phyloP scores from a whole-genome alignment of 1,140 invertebrate species.

The Steinernema khuongi region DNA sequence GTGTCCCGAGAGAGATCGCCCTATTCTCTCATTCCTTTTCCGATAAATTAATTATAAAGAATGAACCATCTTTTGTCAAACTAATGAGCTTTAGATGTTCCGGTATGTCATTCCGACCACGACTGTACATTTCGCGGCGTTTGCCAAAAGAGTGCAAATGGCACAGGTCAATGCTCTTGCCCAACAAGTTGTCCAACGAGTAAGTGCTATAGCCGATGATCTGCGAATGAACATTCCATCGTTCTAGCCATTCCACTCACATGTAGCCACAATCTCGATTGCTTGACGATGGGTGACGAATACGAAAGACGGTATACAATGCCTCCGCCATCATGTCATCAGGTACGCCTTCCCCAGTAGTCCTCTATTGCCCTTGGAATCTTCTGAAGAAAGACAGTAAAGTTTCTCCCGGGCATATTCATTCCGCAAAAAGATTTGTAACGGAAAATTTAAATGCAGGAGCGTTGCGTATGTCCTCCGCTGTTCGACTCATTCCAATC shows the following conservation, averaged over 20 bases:
- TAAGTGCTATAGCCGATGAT: constrained; percentile 36
- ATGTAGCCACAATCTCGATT: constrained; percentile 32
- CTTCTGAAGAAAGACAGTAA: not conserved
- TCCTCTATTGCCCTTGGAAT: constrained; percentile 9
- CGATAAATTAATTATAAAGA: not conserved
- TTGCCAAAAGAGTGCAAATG: constrained; percentile 42
- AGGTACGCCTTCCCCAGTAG: constrained; percentile 23
- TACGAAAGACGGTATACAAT: constrained; percentile 48
- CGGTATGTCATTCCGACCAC: constrained; percentile 41
- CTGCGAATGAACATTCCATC: not conserved
- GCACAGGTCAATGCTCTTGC: constrained; percentile 47
- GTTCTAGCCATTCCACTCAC: constrained; percentile 32
- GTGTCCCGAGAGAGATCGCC: not conserved
- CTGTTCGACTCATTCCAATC: constrained; percentile 43
- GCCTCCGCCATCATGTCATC: constrained; percentile 42
- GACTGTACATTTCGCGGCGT: constrained; percentile 50
- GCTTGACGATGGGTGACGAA: constrained; percentile 48
- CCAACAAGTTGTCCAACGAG: constrained; percentile 52
- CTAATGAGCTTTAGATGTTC: constrained; percentile 42
- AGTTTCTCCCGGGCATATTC: not conserved
- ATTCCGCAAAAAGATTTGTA: not conserved
- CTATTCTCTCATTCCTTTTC: not conserved
- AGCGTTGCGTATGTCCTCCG: constrained; percentile 50
- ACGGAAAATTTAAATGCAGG: constrained; percentile 33
- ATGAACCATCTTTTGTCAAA: not conserved